These are phyloP conservation scores for Rhinichthys osculus DNA, from an alignment of 2,797 vertebrate genomes.

Conservation along the genomic window DNA sequence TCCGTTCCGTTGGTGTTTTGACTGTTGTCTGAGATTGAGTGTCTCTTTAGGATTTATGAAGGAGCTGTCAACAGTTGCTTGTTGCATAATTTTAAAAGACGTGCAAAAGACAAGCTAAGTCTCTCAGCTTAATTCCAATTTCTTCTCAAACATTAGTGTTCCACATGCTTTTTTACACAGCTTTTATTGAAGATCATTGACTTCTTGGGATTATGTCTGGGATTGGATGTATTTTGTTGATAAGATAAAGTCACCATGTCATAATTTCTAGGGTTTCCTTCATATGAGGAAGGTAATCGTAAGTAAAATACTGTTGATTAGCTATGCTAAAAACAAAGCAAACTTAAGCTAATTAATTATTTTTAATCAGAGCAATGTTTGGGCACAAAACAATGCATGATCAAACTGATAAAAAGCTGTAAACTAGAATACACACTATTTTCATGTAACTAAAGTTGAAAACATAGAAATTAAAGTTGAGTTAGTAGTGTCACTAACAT, in stretches of 20 bases:
- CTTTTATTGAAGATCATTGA: background rate
- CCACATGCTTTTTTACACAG: background rate
- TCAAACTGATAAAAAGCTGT: background rate
- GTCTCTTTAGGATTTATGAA: constrained; percentile 40
- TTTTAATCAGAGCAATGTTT: background rate
- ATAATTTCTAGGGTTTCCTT: background rate
- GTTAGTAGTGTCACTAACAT: background rate
- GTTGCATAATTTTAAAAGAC: constrained; percentile 53
- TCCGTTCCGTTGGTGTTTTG: constrained; percentile 35
- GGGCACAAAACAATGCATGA: background rate
- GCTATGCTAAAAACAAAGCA: background rate
- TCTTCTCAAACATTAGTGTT: background rate
- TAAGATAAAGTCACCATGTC: background rate
- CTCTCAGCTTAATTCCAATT: constrained; percentile 8
- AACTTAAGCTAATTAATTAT: background rate
- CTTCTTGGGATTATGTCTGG: background rate
- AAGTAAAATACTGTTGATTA: background rate
- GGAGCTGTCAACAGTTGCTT: constrained; percentile 40
- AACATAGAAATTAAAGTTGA: background rate
- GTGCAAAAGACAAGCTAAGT: constrained; percentile 39
- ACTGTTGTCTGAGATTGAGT: constrained; percentile 34
- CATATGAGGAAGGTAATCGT: background rate
- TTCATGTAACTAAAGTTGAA: background rate
- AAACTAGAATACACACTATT: background rate
- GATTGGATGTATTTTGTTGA: background rate